Evolutionary conservation across 2,888 invertebrate genomes (phyloP).

Genomic region (Drepanosiphum platanoidis): DNA sequence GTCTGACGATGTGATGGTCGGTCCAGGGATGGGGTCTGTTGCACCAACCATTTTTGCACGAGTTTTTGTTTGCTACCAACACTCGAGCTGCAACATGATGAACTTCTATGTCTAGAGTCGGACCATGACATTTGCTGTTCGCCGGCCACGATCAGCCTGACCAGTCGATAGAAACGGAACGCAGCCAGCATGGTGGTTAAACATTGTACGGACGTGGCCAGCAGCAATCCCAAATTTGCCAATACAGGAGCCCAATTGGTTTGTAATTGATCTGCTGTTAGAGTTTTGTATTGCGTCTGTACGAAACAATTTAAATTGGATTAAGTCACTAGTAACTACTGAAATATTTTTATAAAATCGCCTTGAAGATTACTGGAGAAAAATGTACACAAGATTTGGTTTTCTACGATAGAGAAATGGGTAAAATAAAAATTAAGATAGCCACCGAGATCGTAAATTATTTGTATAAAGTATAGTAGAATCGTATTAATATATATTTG

Average conservation of each 20-base stretch:
- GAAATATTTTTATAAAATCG: too few species aligned
- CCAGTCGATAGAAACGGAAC: slow-evolving; percentile 64
- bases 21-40: slow-evolving; percentile 59
- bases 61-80: slow-evolving; percentile 64
- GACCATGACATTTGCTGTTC: slow-evolving; percentile 32
- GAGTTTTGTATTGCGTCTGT: slow-evolving; percentile 50
- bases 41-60: slow-evolving; percentile 64
- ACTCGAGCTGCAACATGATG: slow-evolving; percentile 63
- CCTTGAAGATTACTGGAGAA: too few species aligned
- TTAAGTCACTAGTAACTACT: background rate
- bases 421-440: background rate
- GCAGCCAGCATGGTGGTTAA: slow-evolving; percentile 64
- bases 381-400: background rate
- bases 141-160: slow-evolving; percentile 63
- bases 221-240: slow-evolving; percentile 65
- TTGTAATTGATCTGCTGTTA: slow-evolving; percentile 57
- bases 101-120: slow-evolving; percentile 41
- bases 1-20: background rate
- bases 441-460: background rate
- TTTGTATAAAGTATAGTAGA: too few species aligned
- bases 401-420: too few species aligned
- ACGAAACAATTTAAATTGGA: background rate
- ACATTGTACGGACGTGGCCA: slow-evolving; percentile 64
- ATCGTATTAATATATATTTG: too few species aligned
- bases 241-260: slow-evolving; percentile 65